Conservation (phyloP, 2,797 vertebrate species). For the Gorsachius magnificus region DNA sequence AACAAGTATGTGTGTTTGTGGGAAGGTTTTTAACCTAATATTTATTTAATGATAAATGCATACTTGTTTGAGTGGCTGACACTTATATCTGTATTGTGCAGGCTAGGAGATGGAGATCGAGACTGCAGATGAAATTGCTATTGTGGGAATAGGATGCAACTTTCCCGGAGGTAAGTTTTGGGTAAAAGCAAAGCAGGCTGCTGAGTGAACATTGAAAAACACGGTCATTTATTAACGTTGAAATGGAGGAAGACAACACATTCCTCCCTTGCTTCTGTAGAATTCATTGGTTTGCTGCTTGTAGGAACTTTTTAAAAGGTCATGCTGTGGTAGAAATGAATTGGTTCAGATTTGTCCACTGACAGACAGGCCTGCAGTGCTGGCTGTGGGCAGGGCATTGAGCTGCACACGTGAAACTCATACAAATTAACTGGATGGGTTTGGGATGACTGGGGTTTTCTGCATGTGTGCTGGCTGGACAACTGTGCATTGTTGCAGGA, state of each 20-base stretch:
- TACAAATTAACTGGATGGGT: neutral
- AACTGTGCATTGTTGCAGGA: neutral
- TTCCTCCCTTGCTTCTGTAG: neutral
- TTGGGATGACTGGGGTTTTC: neutral
- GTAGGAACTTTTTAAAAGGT: neutral
- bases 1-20: neutral
- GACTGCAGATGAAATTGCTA: slow-evolving; percentile 74
- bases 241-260: neutral
- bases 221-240: neutral
- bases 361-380: neutral
- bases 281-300: neutral
- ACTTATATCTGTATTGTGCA: neutral
- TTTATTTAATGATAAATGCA: neutral
- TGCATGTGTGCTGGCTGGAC: neutral
- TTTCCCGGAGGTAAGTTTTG: slow-evolving; percentile 82
- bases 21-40: neutral
- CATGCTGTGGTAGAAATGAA: rapidly evolving
- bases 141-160: slow-evolving; percentile 88
- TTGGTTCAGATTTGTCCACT: neutral
- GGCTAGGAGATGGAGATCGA: slow-evolving; percentile 68
- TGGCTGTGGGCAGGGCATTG: neutral
- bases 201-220: neutral
- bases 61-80: neutral
- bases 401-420: neutral
- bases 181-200: neutral